Percentiles rank a stretch among this genome's conserved stretches.
These are phyloP conservation scores for Oreochromis niloticus DNA, from an alignment of 2,113 vertebrate genomes.

Conservation along the genomic window DNA sequence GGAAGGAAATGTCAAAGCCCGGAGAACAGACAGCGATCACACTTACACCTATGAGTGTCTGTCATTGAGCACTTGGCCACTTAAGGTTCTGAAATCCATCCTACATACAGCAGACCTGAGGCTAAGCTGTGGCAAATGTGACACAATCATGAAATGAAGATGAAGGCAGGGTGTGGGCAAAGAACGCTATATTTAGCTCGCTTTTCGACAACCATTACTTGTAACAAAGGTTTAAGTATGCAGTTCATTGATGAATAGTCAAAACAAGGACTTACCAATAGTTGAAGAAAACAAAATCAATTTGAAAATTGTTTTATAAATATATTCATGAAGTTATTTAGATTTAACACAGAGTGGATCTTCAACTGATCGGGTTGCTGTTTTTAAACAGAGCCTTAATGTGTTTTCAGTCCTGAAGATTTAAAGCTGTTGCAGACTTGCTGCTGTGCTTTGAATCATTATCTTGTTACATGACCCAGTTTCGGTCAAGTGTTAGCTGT, in stretches of 20 bases:
- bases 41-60: neutral
- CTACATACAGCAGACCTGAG: neutral
- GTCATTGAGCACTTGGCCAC: neutral
- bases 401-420: neutral
- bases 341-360: neutral
- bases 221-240: neutral
- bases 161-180: neutral
- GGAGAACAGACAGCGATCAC: neutral
- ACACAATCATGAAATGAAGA: neutral
- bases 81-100: neutral
- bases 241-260: neutral
- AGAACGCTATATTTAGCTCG: neutral
- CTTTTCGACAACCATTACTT: neutral
- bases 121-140: neutral
- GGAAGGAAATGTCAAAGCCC: slow-evolving; percentile 17
- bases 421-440: neutral
- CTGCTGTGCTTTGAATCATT: neutral
- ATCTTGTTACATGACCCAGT: neutral
- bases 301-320: neutral
- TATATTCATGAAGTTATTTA: neutral
- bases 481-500: neutral
- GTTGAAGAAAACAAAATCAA: neutral
- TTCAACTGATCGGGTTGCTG: neutral
- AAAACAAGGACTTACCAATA: neutral
- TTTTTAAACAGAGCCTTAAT: neutral